Base-by-base conservation (phyloP, 1,140 invertebrate genomes). In the Meloidogyne hapla region DNA sequence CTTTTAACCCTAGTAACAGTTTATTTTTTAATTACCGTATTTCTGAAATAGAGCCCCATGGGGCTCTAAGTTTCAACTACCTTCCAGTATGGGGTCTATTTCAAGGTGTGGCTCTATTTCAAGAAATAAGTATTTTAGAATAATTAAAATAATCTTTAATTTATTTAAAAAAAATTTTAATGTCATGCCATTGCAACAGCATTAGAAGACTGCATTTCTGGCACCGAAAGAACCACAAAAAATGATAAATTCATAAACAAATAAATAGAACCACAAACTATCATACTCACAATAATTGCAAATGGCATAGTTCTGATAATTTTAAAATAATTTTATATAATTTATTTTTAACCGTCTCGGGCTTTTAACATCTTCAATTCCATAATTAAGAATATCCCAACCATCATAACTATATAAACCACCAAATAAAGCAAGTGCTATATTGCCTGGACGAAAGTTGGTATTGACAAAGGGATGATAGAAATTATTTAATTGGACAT, bases 381-480 rank as follows among this genome's bases (percentile, higher is more conserved):
- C 81, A 62, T 85, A 82, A 45, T 85, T 85, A 8, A 83, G 68
- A 63, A 83, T 85, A 56, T 83, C 81, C 81, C 81, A 83, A 26
- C 80, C 81, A 61, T 81, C 72, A 61, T 74, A 80, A 67, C 33
- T 61, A 65, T 84, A 83, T 23, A 83, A 76, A 3, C 80, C 83
- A 15, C 77, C 68, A 64, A 83, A 83, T 23, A 78, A 63, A 18
- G 77, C 77, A 38, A 74, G 23, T 0, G 61, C 69, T 56, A 48
- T 33, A 69, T 74, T n/a, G 69, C 72, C 72, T 42, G 72, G 62
- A 23, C 61, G 23, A 8, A 13, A 21, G 62, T 33, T 69, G 3
- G 72, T 69, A 56, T 74, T 65, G 15, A 25, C 62, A 23, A 74
- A 74, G 3, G 72, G 72, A 28, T 74, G 18, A 13, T 33, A 25